Conservation (phyloP, 1,140 invertebrate genomes). For the Orchestia grillus region DNA sequence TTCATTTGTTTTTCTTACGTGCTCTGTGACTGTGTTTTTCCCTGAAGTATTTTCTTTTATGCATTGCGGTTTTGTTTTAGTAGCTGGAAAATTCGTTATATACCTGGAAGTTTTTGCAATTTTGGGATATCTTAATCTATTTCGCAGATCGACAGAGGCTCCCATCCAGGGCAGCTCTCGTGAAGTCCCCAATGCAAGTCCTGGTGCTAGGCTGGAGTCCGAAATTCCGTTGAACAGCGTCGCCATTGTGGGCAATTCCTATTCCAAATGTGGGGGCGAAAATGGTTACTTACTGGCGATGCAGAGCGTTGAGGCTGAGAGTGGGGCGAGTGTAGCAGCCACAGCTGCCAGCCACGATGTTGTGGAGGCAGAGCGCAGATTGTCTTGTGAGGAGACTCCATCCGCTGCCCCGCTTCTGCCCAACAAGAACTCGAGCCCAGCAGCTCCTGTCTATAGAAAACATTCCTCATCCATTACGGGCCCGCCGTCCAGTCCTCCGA, state of each 20-base stretch:
- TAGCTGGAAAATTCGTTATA: not conserved
- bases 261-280: not conserved
- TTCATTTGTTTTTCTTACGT: not conserved
- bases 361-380: not conserved
- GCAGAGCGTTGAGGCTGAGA: not conserved
- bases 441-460: not conserved
- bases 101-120: not conserved
- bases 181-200: not conserved
- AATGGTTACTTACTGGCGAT: not conserved
- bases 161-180: not conserved
- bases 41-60: not conserved
- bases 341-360: not conserved
- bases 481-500: not conserved
- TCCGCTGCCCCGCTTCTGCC: not conserved
- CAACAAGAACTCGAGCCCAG: not conserved
- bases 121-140: not conserved
- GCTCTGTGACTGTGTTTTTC: no score
- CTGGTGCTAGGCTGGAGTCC: not conserved
- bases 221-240: not conserved
- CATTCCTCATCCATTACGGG: not conserved
- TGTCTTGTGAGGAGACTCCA: not conserved
- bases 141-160: not conserved
- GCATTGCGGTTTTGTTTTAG: not conserved
- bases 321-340: not conserved
- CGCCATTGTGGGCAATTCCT: not conserved